phyloP scores from a whole-genome alignment of 2,113 vertebrate species.

The Ascaphus truei region DNA sequence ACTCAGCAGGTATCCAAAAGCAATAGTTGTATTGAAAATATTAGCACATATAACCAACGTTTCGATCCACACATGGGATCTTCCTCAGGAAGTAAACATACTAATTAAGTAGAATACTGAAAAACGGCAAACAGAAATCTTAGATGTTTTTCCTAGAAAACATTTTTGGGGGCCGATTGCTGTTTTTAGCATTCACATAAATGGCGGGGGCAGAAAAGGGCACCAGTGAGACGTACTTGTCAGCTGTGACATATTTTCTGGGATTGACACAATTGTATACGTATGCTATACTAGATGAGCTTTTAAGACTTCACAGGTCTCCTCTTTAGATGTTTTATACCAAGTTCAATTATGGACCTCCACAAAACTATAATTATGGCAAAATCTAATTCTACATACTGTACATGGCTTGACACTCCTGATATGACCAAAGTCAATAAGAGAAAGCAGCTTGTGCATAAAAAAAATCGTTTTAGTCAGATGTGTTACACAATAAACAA shows the following conservation, averaged over 20 bases:
- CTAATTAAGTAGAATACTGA: slow-evolving; percentile 1
- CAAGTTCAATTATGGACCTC: background rate
- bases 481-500: slow-evolving; percentile 24
- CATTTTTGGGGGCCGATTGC: slow-evolving; percentile 2
- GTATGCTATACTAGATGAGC: background rate
- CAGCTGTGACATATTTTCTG: slow-evolving; percentile 16
- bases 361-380: background rate
- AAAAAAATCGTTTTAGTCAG: background rate
- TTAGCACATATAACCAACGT: too few species aligned
- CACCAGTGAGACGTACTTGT: background rate
- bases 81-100: too few species aligned
- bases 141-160: slow-evolving; percentile 16
- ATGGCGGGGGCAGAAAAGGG: background rate
- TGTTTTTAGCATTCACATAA: slow-evolving; percentile 14
- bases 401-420: background rate
- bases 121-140: slow-evolving; percentile 12
- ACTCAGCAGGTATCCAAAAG: too few species aligned
- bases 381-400: background rate
- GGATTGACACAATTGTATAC: slow-evolving; percentile 5
- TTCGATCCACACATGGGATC: too few species aligned
- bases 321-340: background rate
- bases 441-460: background rate
- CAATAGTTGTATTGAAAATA: too few species aligned
- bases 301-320: slow-evolving; percentile 9
- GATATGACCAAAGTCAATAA: background rate